Evolutionary conservation across 2,888 invertebrate species (phyloP).

Genomic region (Tetragonisca angustula): DNA sequence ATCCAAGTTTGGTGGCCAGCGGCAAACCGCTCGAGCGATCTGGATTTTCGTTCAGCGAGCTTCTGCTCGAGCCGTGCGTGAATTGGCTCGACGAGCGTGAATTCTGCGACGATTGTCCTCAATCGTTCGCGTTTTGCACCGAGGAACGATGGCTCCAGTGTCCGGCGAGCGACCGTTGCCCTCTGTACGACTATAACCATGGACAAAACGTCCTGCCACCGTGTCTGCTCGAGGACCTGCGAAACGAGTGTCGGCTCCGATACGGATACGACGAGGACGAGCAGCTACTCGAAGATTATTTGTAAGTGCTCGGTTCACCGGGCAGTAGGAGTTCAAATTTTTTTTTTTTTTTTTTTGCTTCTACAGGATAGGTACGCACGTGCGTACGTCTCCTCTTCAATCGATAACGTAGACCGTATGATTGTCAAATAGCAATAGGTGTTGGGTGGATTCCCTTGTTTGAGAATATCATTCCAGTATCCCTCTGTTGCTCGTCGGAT

Average conservation of each 20-base stretch:
- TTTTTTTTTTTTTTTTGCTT: no score
- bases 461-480: background rate
- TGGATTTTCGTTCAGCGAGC: background rate
- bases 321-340: background rate
- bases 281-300: constrained; percentile 75
- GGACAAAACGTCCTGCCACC: constrained; percentile 45
- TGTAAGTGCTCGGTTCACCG: constrained; percentile 73
- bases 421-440: background rate
- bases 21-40: background rate
- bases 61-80: no score
- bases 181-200: constrained; percentile 69
- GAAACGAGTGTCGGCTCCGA: constrained; percentile 9
- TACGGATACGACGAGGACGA: constrained; percentile 62
- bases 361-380: background rate
- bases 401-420: background rate
- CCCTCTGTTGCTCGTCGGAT: background rate
- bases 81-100: constrained; percentile 27
- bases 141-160: constrained; percentile 80
- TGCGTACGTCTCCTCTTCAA: no score
- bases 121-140: constrained; percentile 72
- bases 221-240: constrained; percentile 55
- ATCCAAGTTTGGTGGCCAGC: background rate
- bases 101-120: constrained; percentile 25
- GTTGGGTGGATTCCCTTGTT: background rate
- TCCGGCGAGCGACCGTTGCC: constrained; percentile 76